A percentile compares a stretch with the other conserved stretches of the same genome.
Evolutionary conservation across 2,888 invertebrate genomes (phyloP).

Genomic region (Chrysolina haemoptera): DNA sequence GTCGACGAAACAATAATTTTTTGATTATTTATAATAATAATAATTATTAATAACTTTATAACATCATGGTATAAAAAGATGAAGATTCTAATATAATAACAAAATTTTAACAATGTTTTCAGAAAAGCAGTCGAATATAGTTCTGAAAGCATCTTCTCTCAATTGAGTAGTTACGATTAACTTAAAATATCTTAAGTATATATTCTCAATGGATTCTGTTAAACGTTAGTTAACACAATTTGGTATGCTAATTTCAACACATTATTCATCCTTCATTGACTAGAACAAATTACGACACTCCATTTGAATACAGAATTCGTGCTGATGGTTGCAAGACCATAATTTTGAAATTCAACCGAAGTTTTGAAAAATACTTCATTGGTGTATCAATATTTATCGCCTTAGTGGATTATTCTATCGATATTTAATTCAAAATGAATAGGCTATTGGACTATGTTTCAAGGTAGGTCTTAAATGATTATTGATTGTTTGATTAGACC

Average conservation of each 20-base stretch:
- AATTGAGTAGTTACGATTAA: not conserved
- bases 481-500: no score
- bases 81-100: no score
- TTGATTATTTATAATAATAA: no score
- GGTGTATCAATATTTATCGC: not conserved
- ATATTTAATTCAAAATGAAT: no score
- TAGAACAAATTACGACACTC: conserved; percentile 28
- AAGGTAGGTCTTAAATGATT: no score
- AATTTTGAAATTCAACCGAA: not conserved
- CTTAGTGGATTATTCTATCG: not conserved
- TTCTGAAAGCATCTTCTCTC: not conserved
- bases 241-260: conserved; percentile 27
- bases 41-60: no score
- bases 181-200: conserved; percentile 4
- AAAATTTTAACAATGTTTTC: no score
- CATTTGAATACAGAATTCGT: conserved; percentile 26
- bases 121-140: no score
- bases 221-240: conserved; percentile 29
- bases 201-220: conserved; percentile 12
- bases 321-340: conserved; percentile 12
- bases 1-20: no score
- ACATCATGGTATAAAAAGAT: no score
- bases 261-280: conserved; percentile 31
- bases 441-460: no score
- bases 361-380: conserved; percentile 9